phyloP scores from a whole-genome alignment of 1,140 invertebrate genomes.

The Trinorchestia longiramus region DNA sequence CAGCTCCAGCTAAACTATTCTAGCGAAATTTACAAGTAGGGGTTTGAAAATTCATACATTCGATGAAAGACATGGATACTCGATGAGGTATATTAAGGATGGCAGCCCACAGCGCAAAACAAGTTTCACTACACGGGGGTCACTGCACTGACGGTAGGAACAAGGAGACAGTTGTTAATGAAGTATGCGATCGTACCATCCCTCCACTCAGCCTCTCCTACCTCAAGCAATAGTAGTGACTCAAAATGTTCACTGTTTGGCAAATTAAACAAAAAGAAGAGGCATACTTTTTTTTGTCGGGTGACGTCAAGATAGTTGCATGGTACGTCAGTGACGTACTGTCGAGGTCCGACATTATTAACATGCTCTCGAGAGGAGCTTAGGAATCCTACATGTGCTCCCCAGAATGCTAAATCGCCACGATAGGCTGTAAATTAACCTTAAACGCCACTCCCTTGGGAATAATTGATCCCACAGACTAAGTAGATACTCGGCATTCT shows the following conservation, averaged over 20 bases:
- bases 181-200: too few species aligned
- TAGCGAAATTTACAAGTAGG: background rate
- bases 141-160: background rate
- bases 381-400: background rate
- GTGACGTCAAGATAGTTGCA: background rate
- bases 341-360: background rate
- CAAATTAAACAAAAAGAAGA: background rate
- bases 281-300: too few species aligned
- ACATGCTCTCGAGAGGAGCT: background rate
- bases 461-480: too few species aligned
- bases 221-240: background rate
- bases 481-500: too few species aligned
- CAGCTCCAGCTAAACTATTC: background rate
- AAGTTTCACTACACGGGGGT: background rate
- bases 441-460: too few species aligned
- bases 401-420: background rate
- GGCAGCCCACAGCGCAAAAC: background rate
- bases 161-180: background rate
- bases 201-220: background rate
- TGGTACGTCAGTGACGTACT: background rate
- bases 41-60: background rate
- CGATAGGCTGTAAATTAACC: too few species aligned
- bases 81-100: too few species aligned
- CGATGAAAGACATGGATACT: background rate
- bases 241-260: background rate